Evolutionary conservation across 2,113 vertebrate genomes (phyloP).

Genomic region (Panthera tigris): DNA sequence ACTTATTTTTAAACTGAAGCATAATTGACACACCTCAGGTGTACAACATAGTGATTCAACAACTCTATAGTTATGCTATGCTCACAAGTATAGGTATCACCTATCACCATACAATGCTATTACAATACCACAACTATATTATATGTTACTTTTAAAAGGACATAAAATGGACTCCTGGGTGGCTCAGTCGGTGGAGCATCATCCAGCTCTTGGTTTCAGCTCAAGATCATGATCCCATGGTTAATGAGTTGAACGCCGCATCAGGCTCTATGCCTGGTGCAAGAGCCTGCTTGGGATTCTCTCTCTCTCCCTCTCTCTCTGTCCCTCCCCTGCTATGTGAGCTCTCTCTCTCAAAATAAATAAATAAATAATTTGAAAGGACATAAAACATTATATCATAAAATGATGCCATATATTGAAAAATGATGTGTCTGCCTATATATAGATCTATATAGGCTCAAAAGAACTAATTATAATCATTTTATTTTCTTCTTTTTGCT

Average conservation of each 20-base stretch:
- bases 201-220: no score
- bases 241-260: no score
- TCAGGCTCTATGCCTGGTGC: no score
- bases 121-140: background rate
- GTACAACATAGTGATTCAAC: background rate
- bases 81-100: background rate
- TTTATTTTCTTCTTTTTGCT: background rate
- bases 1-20: background rate
- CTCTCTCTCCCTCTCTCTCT: no score
- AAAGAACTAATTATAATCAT: background rate
- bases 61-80: background rate
- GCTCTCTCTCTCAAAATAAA: no score
- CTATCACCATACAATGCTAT: background rate
- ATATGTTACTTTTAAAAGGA: background rate
- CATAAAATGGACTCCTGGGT: no score
- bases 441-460: background rate
- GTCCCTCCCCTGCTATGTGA: no score
- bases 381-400: background rate
- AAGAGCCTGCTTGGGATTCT: no score
- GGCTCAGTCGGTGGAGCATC: no score
- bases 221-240: no score
- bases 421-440: background rate
- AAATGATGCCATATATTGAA: background rate
- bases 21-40: background rate
- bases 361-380: background rate